phyloP scores from a whole-genome alignment of 2,113 vertebrate species.

The Aphelocoma coerulescens region DNA sequence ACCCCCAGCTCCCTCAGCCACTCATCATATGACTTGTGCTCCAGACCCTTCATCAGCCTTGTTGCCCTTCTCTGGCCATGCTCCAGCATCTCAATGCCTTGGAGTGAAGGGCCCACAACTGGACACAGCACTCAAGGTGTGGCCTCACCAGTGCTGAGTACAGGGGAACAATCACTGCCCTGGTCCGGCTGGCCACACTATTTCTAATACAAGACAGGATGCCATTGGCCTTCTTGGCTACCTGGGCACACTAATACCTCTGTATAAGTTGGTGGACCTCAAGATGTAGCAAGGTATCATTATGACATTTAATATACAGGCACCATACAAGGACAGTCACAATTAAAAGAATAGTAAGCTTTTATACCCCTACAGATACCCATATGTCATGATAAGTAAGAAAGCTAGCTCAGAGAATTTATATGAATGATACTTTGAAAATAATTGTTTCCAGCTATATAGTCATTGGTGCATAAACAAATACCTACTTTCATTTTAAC shows the following conservation, averaged over 20 bases:
- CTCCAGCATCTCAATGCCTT: background rate
- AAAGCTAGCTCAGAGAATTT: background rate
- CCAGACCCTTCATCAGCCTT: background rate
- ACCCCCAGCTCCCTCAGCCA: background rate
- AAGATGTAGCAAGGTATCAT: background rate
- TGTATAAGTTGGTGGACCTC: background rate
- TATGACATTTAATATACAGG: background rate
- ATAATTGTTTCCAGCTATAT: background rate
- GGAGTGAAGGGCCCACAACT: background rate
- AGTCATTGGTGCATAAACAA: background rate
- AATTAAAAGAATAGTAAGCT: background rate
- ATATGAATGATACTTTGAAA: background rate
- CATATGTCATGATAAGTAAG: background rate
- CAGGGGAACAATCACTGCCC: background rate
- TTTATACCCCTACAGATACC: background rate
- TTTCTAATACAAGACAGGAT: background rate
- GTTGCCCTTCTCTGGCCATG: background rate
- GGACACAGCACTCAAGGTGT: accelerated
- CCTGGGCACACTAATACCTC: background rate
- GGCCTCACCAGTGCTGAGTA: background rate
- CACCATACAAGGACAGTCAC: background rate
- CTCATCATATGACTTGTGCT: background rate
- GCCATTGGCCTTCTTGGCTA: background rate
- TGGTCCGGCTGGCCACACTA: background rate
- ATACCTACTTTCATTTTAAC: background rate